Evolutionary conservation across 2,888 invertebrate genomes (phyloP).

Genomic region (Holacanthella duospinosa): DNA sequence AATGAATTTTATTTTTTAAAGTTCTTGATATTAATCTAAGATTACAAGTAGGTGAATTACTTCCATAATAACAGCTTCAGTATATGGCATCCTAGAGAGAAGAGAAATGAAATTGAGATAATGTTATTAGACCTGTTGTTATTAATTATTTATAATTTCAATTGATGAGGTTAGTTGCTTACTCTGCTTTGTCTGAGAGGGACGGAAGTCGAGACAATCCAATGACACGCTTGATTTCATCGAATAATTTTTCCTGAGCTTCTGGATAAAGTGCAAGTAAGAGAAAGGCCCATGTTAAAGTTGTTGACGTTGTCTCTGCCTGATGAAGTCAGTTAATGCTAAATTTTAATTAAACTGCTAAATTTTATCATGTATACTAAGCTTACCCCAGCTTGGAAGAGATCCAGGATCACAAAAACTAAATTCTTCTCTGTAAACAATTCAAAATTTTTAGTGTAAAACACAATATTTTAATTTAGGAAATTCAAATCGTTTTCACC

Average conservation of each 20-base stretch:
- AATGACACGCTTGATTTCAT: constrained; percentile 27
- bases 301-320: constrained; percentile 26
- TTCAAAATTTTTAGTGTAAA: no score
- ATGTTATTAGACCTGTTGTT: no score
- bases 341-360: background rate
- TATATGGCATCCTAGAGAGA: constrained; percentile 16
- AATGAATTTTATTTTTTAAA: no score
- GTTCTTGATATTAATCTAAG: no score
- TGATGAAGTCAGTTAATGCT: no score
- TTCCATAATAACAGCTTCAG: constrained; percentile 23
- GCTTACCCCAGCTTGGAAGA: constrained; percentile 14
- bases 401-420: constrained; percentile 13
- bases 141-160: background rate
- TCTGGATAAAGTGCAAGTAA: constrained; percentile 23
- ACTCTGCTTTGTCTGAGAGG: constrained; percentile 21
- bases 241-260: constrained; percentile 25
- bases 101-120: no score
- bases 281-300: constrained; percentile 25
- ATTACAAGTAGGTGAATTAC: constrained; percentile 12
- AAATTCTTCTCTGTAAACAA: constrained; percentile 13
- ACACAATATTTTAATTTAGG: background rate
- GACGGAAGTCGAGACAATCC: constrained; percentile 21
- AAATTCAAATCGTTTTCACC: constrained; percentile 2
- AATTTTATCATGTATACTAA: background rate
- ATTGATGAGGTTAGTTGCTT: constrained; percentile 1